Conservation (phyloP, 2,797 vertebrate genomes). For the Mormyrus proboscirostris region DNA sequence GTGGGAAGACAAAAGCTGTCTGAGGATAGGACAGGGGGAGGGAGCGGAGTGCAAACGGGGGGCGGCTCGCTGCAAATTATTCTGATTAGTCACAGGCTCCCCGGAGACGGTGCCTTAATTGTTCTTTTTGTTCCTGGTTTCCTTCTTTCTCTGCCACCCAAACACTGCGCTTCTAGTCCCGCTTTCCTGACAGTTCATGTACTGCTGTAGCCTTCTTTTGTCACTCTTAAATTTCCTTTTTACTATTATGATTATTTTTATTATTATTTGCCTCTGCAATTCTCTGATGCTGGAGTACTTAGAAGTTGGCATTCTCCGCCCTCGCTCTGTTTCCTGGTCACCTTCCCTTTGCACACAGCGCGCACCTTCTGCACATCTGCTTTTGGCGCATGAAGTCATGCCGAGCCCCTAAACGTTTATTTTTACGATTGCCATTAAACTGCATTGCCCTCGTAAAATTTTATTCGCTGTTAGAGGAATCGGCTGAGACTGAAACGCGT, state of each 20-base stretch:
- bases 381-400: background rate
- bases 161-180: background rate
- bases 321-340: background rate
- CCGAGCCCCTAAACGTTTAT: background rate
- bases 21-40: background rate
- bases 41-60: background rate
- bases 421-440: background rate
- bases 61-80: constrained; percentile 18
- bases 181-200: background rate
- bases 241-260: too few species aligned
- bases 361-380: background rate
- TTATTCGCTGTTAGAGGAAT: background rate
- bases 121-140: background rate
- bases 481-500: background rate
- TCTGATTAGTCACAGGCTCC: constrained; percentile 18
- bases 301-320: background rate
- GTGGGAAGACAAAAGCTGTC: constrained; percentile 7
- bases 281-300: background rate
- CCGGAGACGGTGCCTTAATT: constrained; percentile 18
- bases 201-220: background rate
- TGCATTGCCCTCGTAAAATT: background rate
- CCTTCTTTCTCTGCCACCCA: background rate
- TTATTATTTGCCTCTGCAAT: background rate
- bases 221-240: background rate
- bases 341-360: background rate